Conservation (phyloP, 2,797 vertebrate genomes). For the Cichlasoma orientale region DNA sequence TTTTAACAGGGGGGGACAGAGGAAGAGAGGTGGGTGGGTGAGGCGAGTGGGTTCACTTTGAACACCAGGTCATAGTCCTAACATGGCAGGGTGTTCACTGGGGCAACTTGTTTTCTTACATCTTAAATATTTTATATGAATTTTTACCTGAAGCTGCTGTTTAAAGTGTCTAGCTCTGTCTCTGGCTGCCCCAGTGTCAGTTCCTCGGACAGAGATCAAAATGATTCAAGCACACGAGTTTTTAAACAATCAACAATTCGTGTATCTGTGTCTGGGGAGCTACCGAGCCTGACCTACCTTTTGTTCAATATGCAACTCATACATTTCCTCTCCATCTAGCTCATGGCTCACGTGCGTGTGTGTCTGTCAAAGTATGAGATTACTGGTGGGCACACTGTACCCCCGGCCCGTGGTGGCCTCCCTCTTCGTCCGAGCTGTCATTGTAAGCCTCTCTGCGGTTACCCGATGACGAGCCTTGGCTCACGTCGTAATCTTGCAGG, state of each 20-base stretch:
- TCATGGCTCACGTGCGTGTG: neutral
- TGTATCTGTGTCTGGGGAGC: slow-evolving; percentile 49
- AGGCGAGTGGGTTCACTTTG: slow-evolving; percentile 9
- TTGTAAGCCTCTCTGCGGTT: slow-evolving; percentile 96
- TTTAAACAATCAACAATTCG: slow-evolving; percentile 17
- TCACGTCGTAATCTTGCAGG: slow-evolving; percentile 94
- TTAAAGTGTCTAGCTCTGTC: slow-evolving; percentile 40
- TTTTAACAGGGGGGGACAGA: slow-evolving; percentile 11
- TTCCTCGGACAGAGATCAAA: slow-evolving; percentile 57
- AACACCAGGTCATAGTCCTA: slow-evolving; percentile 51
- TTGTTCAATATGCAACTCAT: slow-evolving; percentile 73
- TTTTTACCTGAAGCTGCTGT: slow-evolving; percentile 25
- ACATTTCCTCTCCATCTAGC: slow-evolving; percentile 65
- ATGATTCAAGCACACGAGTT: slow-evolving; percentile 25
- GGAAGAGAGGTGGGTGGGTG: neutral
- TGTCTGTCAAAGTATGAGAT: slow-evolving; percentile 46
- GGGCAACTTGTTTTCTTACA: slow-evolving; percentile 21
- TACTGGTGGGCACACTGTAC: slow-evolving; percentile 99
- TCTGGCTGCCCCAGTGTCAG: slow-evolving; percentile 29
- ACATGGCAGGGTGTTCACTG: slow-evolving; percentile 17
- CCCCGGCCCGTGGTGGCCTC: slow-evolving; percentile 91
- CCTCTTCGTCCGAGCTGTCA: slow-evolving; percentile 96
- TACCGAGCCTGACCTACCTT: slow-evolving; percentile 74
- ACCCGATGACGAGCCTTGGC: slow-evolving; percentile 88
- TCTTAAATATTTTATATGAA: slow-evolving; percentile 45